Percentiles rank a stretch among this genome's conserved stretches.
These are phyloP conservation scores for Cistogaster globosa DNA, from an alignment of 2,888 invertebrate genomes.

Conservation along the genomic window DNA sequence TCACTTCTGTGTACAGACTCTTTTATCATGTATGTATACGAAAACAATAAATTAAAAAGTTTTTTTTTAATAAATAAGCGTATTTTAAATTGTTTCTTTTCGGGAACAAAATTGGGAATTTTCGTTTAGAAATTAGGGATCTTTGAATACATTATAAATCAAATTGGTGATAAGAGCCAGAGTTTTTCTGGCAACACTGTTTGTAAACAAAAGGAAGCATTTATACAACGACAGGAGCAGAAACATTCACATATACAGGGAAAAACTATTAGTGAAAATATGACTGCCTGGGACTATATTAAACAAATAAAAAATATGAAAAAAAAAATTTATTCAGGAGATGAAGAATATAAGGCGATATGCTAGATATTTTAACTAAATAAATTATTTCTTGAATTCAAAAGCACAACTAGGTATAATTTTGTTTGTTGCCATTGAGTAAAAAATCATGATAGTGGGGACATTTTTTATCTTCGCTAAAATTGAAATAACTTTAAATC, in stretches of 20 bases:
- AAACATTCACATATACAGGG: slow-evolving; percentile 57
- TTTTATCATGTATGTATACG: too few relatives aligned
- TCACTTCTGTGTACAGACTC: too few relatives aligned
- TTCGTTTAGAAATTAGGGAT: too few relatives aligned
- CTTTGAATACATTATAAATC: too few relatives aligned
- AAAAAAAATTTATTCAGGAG: slow-evolving; percentile 33
- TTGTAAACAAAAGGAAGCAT: slow-evolving; percentile 53
- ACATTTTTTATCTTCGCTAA: background rate
- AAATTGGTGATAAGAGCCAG: too few relatives aligned
- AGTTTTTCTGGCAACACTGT: slow-evolving; percentile 36
- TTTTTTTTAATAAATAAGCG: too few relatives aligned
- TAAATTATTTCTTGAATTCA: slow-evolving; percentile 45
- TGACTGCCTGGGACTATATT: slow-evolving; percentile 40
- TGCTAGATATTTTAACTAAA: slow-evolving; percentile 21
- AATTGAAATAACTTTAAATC: background rate
- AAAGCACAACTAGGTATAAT: slow-evolving; percentile 61
- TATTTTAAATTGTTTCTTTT: too few relatives aligned
- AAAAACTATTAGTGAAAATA: slow-evolving; percentile 48
- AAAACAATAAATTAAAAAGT: too few relatives aligned
- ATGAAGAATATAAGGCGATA: slow-evolving; percentile 17
- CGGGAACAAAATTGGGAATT: too few relatives aligned
- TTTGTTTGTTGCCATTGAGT: slow-evolving; percentile 36
- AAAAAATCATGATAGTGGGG: slow-evolving; percentile 38
- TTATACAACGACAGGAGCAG: slow-evolving; percentile 36
- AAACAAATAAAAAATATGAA: slow-evolving; percentile 19